Evolutionary conservation across 2,113 vertebrate species (phyloP).

Genomic region (Calypte anna): DNA sequence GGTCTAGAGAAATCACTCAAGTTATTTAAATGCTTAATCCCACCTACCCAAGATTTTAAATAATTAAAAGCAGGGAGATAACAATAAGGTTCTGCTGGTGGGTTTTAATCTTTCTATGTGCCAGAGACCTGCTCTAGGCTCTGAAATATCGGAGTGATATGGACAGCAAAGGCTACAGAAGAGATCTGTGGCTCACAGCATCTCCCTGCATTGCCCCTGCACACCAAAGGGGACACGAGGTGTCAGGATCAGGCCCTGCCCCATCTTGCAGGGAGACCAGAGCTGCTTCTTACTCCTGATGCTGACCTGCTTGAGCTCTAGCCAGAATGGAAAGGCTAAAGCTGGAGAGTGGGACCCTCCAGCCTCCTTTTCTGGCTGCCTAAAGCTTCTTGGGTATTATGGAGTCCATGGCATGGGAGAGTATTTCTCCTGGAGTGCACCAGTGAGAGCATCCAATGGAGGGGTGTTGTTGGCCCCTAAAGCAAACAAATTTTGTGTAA

Average conservation of each 20-base stretch:
- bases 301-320: background rate
- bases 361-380: background rate
- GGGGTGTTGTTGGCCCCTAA: no score
- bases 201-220: background rate
- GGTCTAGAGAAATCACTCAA: background rate
- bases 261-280: background rate
- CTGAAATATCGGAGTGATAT: background rate
- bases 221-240: background rate
- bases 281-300: background rate
- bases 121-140: background rate
- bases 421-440: background rate
- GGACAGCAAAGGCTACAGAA: background rate
- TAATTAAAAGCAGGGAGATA: background rate
- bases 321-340: background rate
- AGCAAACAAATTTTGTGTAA: background rate
- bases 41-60: background rate
- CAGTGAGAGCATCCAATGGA: fast-evolving
- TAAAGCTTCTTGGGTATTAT: background rate
- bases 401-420: fast-evolving
- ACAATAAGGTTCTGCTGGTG: background rate
- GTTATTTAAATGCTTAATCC: background rate
- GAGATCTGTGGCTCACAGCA: background rate
- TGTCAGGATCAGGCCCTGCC: background rate
- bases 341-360: background rate
- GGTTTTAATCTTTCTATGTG: background rate